These are phyloP conservation scores for Cirrhinus mrigala DNA, from an alignment of 2,797 vertebrate species.

Conservation along the genomic window DNA sequence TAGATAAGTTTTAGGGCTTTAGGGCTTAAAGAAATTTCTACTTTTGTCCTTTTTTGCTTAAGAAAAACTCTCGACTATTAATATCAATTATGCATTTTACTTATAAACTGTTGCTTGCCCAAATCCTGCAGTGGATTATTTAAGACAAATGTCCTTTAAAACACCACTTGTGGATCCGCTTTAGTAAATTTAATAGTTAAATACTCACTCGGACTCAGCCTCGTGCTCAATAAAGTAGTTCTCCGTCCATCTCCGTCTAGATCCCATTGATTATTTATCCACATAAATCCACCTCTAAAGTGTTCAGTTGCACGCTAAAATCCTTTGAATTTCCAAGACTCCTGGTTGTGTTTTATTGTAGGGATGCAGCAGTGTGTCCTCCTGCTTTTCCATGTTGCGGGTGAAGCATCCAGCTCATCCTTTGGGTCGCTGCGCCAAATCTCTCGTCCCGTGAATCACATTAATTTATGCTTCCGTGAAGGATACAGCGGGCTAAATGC, in stretches of 20 bases:
- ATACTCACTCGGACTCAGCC: neutral
- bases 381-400: constrained; percentile 45
- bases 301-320: neutral
- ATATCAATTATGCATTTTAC: neutral
- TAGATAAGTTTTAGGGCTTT: neutral
- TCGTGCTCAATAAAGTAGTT: constrained; percentile 21
- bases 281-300: constrained; percentile 19
- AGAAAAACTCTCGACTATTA: no score
- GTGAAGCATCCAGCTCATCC: constrained; percentile 60
- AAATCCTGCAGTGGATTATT: neutral
- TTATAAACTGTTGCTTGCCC: neutral
- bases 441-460: constrained; percentile 44
- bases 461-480: constrained; percentile 42
- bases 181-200: constrained; percentile 14
- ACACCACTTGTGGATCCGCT: constrained; percentile 30
- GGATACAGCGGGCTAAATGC: constrained; percentile 44
- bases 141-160: neutral
- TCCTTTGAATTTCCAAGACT: constrained; percentile 9
- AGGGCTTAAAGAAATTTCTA: neutral
- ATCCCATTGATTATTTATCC: neutral
- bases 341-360: constrained; percentile 34
- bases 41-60: neutral
- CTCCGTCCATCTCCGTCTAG: constrained; percentile 10
- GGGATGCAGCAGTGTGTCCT: constrained; percentile 40
- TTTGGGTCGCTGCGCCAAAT: constrained; percentile 76